Evolutionary conservation across 2,113 vertebrate species (phyloP).

Genomic region (Chionodraco myersi): DNA sequence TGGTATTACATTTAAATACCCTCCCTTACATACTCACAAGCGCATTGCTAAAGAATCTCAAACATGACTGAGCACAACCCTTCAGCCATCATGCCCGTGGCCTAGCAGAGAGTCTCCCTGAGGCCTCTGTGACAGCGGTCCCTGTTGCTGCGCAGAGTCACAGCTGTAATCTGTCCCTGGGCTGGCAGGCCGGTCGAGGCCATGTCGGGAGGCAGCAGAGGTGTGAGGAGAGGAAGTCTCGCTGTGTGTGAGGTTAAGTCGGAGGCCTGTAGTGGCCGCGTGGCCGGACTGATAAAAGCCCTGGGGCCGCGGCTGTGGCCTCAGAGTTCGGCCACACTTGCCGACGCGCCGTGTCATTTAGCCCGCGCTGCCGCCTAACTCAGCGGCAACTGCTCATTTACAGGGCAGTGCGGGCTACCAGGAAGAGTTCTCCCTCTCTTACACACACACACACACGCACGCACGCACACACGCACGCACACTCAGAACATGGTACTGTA

Average conservation of each 20-base stretch:
- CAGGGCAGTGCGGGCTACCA: constrained; percentile 83
- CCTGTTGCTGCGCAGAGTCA: constrained; percentile 40
- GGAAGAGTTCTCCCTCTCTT: constrained; percentile 59
- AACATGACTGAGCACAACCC: background rate
- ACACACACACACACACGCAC: too few species aligned
- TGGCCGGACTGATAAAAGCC: constrained; percentile 83
- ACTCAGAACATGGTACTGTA: constrained; percentile 65
- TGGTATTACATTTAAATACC: too few species aligned
- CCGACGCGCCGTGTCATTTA: constrained; percentile 84
- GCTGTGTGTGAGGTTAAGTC: constrained; percentile 79
- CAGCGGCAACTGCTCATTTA: constrained; percentile 84
- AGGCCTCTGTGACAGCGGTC: constrained; percentile 24
- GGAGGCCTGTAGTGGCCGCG: constrained; percentile 75
- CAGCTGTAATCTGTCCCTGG: constrained; percentile 65
- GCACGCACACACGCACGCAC: constrained; percentile 56
- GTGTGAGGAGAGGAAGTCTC: constrained; percentile 80
- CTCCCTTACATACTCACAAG: background rate
- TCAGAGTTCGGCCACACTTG: constrained; percentile 81
- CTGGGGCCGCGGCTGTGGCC: constrained; percentile 81
- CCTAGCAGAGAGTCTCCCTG: constrained; percentile 10
- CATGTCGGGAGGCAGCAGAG: constrained; percentile 71
- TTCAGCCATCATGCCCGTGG: background rate
- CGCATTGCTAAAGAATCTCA: background rate
- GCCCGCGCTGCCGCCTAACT: constrained; percentile 80
- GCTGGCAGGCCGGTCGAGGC: constrained; percentile 64